Evolutionary conservation across 2,113 vertebrate genomes (phyloP).

Genomic region (Willisornis vidua): DNA sequence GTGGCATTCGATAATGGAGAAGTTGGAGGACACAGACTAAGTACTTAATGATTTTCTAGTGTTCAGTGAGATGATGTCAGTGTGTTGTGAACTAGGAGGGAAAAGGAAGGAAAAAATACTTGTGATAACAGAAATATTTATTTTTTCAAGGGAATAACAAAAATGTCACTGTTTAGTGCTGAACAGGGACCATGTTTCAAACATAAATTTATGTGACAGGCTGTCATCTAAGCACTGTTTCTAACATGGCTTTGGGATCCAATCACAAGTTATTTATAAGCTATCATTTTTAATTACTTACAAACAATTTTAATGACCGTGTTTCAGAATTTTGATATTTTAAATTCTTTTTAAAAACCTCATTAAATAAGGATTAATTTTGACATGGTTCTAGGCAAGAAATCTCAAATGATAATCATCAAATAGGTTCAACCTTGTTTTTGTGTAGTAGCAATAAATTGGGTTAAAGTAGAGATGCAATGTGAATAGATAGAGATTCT

Average conservation of each 20-base stretch:
- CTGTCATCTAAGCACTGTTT: constrained; percentile 11
- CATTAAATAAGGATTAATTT: constrained; percentile 19
- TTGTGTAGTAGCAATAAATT: not conserved
- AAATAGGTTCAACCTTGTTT: not conserved
- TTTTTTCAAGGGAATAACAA: not conserved
- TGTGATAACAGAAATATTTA: not conserved
- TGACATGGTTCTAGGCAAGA: not conserved
- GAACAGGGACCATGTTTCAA: not conserved
- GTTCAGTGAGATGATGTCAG: not conserved
- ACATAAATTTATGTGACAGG: not conserved
- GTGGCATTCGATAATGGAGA: not conserved
- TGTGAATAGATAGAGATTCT: not conserved
- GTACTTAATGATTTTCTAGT: not conserved
- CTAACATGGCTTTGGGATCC: constrained; percentile 22
- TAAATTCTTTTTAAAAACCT: not conserved
- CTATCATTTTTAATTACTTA: constrained; percentile 36
- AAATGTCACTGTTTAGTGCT: not conserved
- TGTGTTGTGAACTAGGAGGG: not conserved
- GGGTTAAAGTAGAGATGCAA: not conserved
- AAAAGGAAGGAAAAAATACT: not conserved
- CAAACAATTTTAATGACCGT: not conserved
- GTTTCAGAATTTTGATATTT: constrained; percentile 23
- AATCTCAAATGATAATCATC: not conserved
- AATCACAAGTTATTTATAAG: constrained; percentile 28
- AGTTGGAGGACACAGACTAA: not conserved